phyloP scores from a whole-genome alignment of 2,113 vertebrate species.

The Prunella himalayana region DNA sequence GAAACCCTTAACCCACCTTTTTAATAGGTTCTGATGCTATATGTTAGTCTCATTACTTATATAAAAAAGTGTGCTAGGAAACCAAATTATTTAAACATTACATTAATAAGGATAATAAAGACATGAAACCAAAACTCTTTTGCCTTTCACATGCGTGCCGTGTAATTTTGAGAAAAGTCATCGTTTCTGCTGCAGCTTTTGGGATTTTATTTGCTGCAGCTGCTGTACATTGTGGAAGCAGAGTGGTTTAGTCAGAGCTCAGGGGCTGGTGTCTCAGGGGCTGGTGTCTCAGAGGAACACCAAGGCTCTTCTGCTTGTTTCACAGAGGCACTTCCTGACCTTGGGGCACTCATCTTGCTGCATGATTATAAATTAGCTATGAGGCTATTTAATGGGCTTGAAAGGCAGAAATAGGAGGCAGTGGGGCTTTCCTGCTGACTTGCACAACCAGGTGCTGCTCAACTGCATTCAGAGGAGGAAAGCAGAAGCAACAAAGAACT shows the following conservation, averaged over 20 bases:
- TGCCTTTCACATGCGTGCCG: background rate
- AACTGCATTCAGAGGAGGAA: background rate
- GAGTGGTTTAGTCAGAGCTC: accelerated
- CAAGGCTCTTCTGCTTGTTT: background rate
- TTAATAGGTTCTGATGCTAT: background rate
- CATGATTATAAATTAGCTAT: background rate
- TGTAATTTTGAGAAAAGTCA: background rate
- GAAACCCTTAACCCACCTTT: background rate
- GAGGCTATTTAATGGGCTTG: background rate
- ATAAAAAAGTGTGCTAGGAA: background rate
- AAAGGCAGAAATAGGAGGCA: background rate
- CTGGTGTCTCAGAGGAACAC: background rate
- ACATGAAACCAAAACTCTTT: background rate
- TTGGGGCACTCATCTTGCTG: background rate
- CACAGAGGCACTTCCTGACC: background rate
- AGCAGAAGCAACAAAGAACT: background rate
- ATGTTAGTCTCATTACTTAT: background rate
- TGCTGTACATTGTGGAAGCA: background rate
- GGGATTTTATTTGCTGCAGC: background rate
- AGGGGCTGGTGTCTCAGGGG: background rate
- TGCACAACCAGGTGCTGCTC: background rate
- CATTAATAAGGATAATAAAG: background rate
- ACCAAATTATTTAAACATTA: background rate
- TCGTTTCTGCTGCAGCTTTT: background rate
- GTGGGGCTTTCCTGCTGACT: background rate